Base-by-base conservation (phyloP, 2,888 invertebrate genomes). In the Crepidodera aurea region DNA sequence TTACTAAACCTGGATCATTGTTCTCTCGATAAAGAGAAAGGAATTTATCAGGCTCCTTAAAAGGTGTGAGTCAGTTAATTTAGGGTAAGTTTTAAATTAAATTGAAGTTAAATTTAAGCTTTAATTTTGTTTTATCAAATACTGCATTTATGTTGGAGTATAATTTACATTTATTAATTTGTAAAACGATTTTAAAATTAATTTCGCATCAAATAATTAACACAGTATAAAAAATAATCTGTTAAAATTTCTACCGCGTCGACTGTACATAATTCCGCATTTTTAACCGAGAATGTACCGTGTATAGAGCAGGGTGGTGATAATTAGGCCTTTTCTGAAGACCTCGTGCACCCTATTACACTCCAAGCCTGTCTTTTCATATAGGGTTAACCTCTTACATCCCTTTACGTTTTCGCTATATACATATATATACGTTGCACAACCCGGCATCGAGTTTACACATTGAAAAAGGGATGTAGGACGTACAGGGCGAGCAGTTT, bases 301-400 rank as follows among this genome's bases (percentile, higher is more conserved):
- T 58, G 69, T 63, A 68, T 71, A 71, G 69, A 71, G 66, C 72
- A 70, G 77, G 79, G 79, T 78, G 79, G 74, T 72, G 75, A 78
- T 79, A 79, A 79, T 79, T 79, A 78, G 79, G 76, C 70, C 77
- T 78, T 75, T 78, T 74, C 76, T 76, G 74, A 65, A 71, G 72
- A 66, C 74, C 75, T 73, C 66, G 65, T 71, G 69, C 73, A 71
- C 74, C 74, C 73, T 73, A 72, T 73, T 73, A 71, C 72, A 71
- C 73, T 71, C 69, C 67, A 67, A 58, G 66, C 69, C 69, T 61
- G 69, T 69, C 71, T 71, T 72, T 72, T 70, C 67, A 69, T 68
- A 69, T 66, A 66, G 71, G 71, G 69, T 71, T 71, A 71, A 70
- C 67, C 70, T 68, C 70, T 70, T 62, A 67, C 56, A 37, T 62